These are phyloP conservation scores for Eulemur albifrons DNA, from an alignment of 2,797 vertebrate species.

Conservation along the genomic window DNA sequence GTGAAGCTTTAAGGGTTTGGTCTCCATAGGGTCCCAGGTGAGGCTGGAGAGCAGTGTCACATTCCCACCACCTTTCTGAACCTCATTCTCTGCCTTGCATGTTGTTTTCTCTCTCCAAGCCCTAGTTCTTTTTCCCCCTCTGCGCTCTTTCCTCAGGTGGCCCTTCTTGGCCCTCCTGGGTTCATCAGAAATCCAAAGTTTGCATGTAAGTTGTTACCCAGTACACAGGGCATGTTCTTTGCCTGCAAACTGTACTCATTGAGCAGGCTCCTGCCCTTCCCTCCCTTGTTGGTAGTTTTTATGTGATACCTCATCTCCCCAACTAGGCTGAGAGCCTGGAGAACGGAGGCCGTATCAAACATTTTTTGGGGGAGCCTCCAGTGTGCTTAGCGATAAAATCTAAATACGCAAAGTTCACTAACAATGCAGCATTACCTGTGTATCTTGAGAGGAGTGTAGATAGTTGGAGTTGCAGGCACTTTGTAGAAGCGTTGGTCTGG, in stretches of 20 bases:
- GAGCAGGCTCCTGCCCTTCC: not conserved
- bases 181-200: not conserved
- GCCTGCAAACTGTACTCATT: not conserved
- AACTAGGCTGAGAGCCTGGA: not conserved
- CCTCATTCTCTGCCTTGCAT: not conserved
- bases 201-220: no score
- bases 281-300: no score
- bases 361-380: not conserved
- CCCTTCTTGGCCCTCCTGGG: not conserved
- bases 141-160: not conserved
- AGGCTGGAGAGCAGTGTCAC: not conserved
- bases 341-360: not conserved
- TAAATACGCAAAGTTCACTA: not conserved
- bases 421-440: not conserved
- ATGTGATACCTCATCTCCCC: accelerated
- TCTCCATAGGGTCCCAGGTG: accelerated
- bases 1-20: not conserved
- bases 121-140: not conserved
- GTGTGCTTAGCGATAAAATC: not conserved
- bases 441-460: not conserved
- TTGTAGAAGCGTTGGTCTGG: not conserved
- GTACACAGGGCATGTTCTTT: not conserved
- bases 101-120: not conserved
- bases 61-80: not conserved
- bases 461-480: accelerated